These are phyloP conservation scores for Crocuta crocuta DNA, from an alignment of 2,113 vertebrate genomes.

Conservation along the genomic window DNA sequence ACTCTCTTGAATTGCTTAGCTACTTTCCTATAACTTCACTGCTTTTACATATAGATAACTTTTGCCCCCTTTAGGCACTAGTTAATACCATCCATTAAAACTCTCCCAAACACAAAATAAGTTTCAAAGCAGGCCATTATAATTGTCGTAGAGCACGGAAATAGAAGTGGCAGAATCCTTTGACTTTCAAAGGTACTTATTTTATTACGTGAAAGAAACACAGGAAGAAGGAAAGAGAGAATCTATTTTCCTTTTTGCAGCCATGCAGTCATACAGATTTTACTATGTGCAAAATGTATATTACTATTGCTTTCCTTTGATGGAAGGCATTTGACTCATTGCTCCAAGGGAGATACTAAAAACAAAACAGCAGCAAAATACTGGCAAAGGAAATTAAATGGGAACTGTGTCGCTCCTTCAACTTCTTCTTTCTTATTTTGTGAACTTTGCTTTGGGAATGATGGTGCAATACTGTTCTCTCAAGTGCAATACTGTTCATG, in stretches of 20 bases:
- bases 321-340: constrained; percentile 57
- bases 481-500: constrained; percentile 40
- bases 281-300: constrained; percentile 68
- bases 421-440: constrained; percentile 59
- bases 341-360: constrained; percentile 70
- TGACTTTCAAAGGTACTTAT: constrained; percentile 78
- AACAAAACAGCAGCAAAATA: constrained; percentile 64
- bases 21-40: not conserved
- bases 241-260: constrained; percentile 75
- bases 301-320: constrained; percentile 42
- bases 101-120: constrained; percentile 46
- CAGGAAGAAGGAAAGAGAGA: constrained; percentile 69
- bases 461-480: constrained; percentile 54
- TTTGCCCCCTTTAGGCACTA: constrained; percentile 15
- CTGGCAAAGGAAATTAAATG: constrained; percentile 75
- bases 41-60: constrained; percentile 44
- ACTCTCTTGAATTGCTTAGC: constrained; percentile 37
- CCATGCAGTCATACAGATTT: constrained; percentile 78
- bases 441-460: constrained; percentile 58
- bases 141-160: not conserved
- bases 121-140: constrained; percentile 44
- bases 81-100: constrained; percentile 70
- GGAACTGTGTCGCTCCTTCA: constrained; percentile 49
- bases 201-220: constrained; percentile 67
- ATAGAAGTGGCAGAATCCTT: constrained; percentile 32